Evolutionary conservation across 1,140 invertebrate species (phyloP).

Genomic region (Drosophila carrolli): DNA sequence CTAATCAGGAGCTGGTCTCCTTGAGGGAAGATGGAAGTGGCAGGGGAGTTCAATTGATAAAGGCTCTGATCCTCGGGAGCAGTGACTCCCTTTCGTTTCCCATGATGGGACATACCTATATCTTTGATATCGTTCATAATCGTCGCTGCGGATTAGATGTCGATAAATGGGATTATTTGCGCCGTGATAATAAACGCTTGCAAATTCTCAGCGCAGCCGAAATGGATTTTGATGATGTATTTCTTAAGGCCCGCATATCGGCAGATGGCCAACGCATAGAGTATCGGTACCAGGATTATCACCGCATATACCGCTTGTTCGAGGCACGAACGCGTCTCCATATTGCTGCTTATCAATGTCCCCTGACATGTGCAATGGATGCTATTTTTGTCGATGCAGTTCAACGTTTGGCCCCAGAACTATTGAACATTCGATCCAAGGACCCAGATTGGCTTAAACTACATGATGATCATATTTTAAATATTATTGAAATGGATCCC

Average conservation of each 20-base stretch:
- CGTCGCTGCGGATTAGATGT: constrained; percentile 88
- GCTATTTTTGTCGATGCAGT: constrained; percentile 33
- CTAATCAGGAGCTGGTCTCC: constrained; percentile 28
- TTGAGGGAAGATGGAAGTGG: constrained; percentile 61
- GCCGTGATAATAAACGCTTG: constrained; percentile 86
- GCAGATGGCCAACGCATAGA: constrained; percentile 70
- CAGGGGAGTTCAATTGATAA: constrained; percentile 68
- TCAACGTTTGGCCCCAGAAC: constrained; percentile 21
- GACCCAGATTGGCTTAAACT: constrained; percentile 38
- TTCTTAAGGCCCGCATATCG: constrained; percentile 57
- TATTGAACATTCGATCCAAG: constrained; percentile 24
- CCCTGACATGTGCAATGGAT: constrained; percentile 38
- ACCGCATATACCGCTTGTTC: constrained; percentile 66
- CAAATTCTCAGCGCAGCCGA: constrained; percentile 43
- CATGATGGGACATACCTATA: constrained; percentile 56
- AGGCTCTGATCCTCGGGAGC: constrained; percentile 66
- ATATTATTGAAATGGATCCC: constrained; percentile 38
- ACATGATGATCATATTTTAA: constrained; percentile 38
- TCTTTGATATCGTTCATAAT: constrained; percentile 87
- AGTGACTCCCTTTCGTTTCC: constrained; percentile 48
- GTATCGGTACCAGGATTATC: constrained; percentile 73
- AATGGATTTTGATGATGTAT: constrained; percentile 67
- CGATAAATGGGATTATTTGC: constrained; percentile 90
- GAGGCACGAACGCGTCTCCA: constrained; percentile 56
- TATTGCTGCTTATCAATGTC: constrained; percentile 45